A percentile compares a stretch with the other conserved stretches of the same genome.
Evolutionary conservation across 2,113 vertebrate species (phyloP).

Genomic region (Pelmatolapia mariae): DNA sequence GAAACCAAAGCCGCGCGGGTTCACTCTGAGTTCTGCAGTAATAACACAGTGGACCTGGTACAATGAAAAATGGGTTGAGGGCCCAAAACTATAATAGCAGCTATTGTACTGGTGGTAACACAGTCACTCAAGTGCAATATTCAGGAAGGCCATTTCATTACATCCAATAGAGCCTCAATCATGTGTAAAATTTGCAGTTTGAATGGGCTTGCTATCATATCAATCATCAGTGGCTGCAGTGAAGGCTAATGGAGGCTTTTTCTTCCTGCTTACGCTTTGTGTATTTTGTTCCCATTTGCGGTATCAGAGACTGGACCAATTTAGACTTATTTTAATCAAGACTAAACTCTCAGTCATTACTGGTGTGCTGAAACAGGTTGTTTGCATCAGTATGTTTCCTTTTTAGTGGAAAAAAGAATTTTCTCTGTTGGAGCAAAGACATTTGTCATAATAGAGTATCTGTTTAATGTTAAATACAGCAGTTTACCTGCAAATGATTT

Average conservation of each 20-base stretch:
- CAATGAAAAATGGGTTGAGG: slow-evolving; percentile 81
- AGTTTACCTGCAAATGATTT: background rate
- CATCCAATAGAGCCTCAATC: slow-evolving; percentile 95
- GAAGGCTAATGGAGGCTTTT: slow-evolving; percentile 84
- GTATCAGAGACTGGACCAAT: slow-evolving; percentile 71
- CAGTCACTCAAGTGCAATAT: slow-evolving; percentile 84
- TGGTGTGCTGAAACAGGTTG: slow-evolving; percentile 52
- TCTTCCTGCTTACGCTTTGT: slow-evolving; percentile 85
- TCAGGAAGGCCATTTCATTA: slow-evolving; percentile 95
- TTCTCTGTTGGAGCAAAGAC: slow-evolving; percentile 7
- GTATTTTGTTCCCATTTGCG: slow-evolving; percentile 80
- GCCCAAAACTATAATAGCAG: slow-evolving; percentile 84
- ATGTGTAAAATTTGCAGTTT: slow-evolving; percentile 95
- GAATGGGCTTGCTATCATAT: slow-evolving; percentile 86
- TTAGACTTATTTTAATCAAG: slow-evolving; percentile 74
- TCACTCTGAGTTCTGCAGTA: slow-evolving; percentile 65
- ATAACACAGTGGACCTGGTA: slow-evolving; percentile 78
- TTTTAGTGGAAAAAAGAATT: slow-evolving; percentile 50
- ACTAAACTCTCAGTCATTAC: slow-evolving; percentile 62
- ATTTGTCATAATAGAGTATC: background rate
- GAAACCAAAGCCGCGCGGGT: slow-evolving; percentile 53
- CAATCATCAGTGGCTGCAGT: slow-evolving; percentile 80
- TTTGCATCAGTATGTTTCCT: slow-evolving; percentile 73
- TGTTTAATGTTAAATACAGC: background rate
- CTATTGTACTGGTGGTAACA: slow-evolving; percentile 86